These are phyloP conservation scores for Rhabditoides inermis DNA, from an alignment of 2,888 invertebrate genomes.

Conservation along the genomic window DNA sequence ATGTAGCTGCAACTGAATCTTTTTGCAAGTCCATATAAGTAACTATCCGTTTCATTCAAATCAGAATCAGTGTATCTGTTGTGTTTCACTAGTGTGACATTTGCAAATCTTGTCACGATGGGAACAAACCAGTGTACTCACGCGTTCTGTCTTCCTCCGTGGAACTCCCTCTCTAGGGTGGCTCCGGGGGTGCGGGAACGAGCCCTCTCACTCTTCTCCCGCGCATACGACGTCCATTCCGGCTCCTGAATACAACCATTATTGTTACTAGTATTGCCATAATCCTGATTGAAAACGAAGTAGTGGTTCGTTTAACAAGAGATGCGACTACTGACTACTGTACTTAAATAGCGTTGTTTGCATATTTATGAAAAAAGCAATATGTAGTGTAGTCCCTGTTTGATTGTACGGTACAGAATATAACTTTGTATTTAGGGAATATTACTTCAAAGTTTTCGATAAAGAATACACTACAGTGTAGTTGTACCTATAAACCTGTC, in stretches of 20 bases:
- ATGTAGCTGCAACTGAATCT: too few species aligned
- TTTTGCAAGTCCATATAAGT: too few species aligned
- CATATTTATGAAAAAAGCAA: not conserved
- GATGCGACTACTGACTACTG: not conserved
- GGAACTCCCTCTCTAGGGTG: too few species aligned
- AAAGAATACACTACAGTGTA: too few species aligned
- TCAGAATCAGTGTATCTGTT: too few species aligned
- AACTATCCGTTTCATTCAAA: too few species aligned
- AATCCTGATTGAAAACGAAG: not conserved
- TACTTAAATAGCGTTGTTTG: not conserved
- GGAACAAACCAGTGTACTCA: not conserved
- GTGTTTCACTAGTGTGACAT: too few species aligned
- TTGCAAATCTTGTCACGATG: not conserved
- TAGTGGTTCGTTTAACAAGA: not conserved
- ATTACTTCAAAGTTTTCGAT: too few species aligned
- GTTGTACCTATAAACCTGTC: too few species aligned
- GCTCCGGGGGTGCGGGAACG: constrained; percentile 26
- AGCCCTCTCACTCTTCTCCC: constrained; percentile 33
- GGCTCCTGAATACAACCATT: constrained; percentile 18
- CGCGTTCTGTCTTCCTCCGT: not conserved
- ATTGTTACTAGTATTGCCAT: not conserved
- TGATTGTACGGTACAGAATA: too few species aligned
- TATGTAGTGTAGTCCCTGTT: too few species aligned
- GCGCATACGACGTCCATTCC: constrained; percentile 25
- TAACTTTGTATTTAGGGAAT: too few species aligned